These are phyloP conservation scores for human DNA, from an alignment of 2,113 vertebrate species.

Conservation along the genomic window DNA sequence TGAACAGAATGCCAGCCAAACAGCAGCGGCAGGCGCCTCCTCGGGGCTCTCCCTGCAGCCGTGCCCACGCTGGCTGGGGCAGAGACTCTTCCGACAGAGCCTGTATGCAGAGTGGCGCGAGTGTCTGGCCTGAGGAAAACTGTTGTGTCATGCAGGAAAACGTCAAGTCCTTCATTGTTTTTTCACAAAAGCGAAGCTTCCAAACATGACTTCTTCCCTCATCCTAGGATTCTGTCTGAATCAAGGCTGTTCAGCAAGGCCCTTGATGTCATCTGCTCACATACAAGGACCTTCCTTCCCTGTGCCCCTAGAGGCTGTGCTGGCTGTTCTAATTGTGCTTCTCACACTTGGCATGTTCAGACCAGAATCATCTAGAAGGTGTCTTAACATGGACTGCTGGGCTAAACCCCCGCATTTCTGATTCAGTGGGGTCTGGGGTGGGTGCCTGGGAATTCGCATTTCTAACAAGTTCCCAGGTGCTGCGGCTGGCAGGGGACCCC, in stretches of 20 bases:
- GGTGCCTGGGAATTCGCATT: neutral
- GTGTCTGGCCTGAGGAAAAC: neutral
- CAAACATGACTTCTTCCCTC: neutral
- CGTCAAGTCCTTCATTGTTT: neutral
- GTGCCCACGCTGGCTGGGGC: neutral
- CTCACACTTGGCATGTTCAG: neutral
- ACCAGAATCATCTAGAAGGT: neutral
- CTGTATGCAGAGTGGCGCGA: rapidly evolving
- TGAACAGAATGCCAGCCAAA: neutral
- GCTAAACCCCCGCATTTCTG: neutral
- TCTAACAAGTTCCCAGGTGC: neutral
- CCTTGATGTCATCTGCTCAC: neutral
- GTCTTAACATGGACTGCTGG: neutral
- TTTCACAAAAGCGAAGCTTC: neutral
- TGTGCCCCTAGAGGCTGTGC: neutral
- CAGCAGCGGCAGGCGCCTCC: rapidly evolving
- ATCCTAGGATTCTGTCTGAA: neutral
- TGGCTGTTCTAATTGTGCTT: neutral
- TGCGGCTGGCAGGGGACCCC: neutral
- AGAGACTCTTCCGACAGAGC: too few relatives aligned
- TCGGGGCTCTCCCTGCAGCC: neutral
- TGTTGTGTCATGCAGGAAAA: neutral
- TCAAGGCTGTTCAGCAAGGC: neutral
- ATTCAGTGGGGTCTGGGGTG: neutral
- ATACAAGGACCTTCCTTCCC: neutral